Percentiles rank a stretch among this genome's conserved stretches.
These are phyloP conservation scores for Glaucidium brasilianum DNA, from an alignment of 2,113 vertebrate species.

Conservation along the genomic window DNA sequence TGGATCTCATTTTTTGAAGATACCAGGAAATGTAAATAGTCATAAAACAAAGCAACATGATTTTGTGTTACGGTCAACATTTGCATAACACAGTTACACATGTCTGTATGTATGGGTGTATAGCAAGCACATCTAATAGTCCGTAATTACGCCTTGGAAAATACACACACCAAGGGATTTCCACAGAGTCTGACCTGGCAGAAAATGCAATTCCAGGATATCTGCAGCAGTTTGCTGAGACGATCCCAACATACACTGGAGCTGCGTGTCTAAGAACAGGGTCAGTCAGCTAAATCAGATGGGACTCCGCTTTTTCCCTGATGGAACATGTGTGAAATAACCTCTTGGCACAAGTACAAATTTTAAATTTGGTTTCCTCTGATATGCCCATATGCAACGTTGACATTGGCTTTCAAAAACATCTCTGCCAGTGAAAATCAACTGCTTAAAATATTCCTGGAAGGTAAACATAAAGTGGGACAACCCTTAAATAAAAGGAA, in stretches of 20 bases:
- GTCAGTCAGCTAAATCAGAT: not conserved
- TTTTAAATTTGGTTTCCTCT: not conserved
- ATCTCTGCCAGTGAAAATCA: not conserved
- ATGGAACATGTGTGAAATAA: not conserved
- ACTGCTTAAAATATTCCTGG: slow-evolving; percentile 12
- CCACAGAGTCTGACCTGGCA: slow-evolving; percentile 48
- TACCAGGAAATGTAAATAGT: slow-evolving; percentile 9
- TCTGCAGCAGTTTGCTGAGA: slow-evolving; percentile 6
- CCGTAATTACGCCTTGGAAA: slow-evolving; percentile 63
- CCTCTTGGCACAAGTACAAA: not conserved
- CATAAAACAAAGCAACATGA: not conserved
- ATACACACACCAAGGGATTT: slow-evolving; percentile 54
- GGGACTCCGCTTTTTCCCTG: not conserved
- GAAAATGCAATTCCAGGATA: slow-evolving; percentile 26
- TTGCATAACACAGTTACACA: slow-evolving; percentile 47
- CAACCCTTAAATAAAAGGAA: not conserved
- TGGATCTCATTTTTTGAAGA: not conserved
- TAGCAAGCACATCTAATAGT: slow-evolving; percentile 25
- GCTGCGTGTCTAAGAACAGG: not conserved
- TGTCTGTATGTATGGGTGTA: slow-evolving; percentile 25
- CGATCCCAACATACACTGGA: not conserved
- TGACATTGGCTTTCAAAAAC: not conserved
- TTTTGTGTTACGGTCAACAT: not conserved
- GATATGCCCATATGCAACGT: not conserved
- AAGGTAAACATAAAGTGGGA: not conserved